These are phyloP conservation scores for Meiosimyza decipiens DNA, from an alignment of 2,888 invertebrate genomes.

Conservation along the genomic window DNA sequence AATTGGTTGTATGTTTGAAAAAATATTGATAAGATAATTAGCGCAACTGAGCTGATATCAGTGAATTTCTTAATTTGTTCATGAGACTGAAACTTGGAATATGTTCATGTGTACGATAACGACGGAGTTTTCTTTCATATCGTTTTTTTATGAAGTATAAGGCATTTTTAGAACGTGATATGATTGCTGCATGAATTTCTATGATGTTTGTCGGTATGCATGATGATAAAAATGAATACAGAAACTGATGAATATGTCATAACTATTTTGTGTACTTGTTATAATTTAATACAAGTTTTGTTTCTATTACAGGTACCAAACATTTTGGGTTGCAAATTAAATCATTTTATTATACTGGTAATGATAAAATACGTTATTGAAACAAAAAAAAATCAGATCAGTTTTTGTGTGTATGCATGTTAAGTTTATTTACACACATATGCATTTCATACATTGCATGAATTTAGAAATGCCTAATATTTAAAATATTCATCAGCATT, in stretches of 20 bases:
- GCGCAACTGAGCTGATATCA: neutral
- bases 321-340: no score
- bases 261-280: no score
- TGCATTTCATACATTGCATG: slow-evolving; percentile 6
- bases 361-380: no score
- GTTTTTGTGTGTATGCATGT: no score
- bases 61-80: slow-evolving; percentile 19
- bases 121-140: slow-evolving; percentile 4
- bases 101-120: neutral
- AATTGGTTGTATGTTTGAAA: slow-evolving; percentile 27
- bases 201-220: no score
- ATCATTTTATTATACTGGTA: no score
- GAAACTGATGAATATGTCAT: no score
- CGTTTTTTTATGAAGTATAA: slow-evolving; percentile 7
- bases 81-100: neutral
- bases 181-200: slow-evolving; percentile 11
- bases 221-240: no score
- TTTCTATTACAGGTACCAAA: no score
- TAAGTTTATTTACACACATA: neutral
- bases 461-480: slow-evolving; percentile 9
- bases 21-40: slow-evolving; percentile 34
- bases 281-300: no score
- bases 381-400: no score
- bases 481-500: neutral
- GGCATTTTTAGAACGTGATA: slow-evolving; percentile 22